Percentiles rank a stretch among this genome's conserved stretches.
phyloP scores from a whole-genome alignment of 2,113 vertebrate genomes.

The Gallinago paraguaiae region DNA sequence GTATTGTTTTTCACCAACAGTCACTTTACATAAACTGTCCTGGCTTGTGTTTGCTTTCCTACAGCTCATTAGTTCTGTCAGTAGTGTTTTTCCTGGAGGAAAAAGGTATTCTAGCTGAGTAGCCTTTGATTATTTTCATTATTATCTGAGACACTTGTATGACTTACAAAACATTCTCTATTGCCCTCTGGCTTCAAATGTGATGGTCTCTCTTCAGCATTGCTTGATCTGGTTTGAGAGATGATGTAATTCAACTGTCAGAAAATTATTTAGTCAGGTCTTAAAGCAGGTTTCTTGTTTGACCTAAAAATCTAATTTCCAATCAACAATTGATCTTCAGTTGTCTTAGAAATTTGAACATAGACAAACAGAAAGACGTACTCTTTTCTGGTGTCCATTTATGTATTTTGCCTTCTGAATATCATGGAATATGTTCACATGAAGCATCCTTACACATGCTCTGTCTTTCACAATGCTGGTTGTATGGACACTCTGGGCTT shows the following conservation, averaged over 20 bases:
- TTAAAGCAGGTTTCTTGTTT: not conserved
- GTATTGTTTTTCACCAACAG: not conserved
- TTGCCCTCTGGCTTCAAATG: not conserved
- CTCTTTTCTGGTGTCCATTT: not conserved
- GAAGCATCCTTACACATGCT: not conserved
- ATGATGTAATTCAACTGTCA: not conserved
- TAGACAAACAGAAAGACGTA: not conserved
- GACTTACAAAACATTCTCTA: not conserved
- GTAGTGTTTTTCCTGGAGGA: not conserved
- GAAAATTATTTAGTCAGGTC: not conserved
- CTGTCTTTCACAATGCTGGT: not conserved
- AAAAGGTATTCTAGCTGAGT: not conserved
- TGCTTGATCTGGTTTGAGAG: not conserved
- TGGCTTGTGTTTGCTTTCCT: not conserved
- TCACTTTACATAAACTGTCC: not conserved
- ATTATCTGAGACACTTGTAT: not conserved
- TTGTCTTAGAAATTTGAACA: not conserved
- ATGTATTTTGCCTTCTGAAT: not conserved
- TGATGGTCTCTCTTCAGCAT: not conserved
- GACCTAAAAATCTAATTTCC: conserved; percentile 9
- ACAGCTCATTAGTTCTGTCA: conserved; percentile 19
- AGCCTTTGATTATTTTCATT: conserved; percentile 12
- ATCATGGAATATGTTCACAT: not conserved
- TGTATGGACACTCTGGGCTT: not conserved
- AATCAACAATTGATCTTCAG: not conserved